phyloP scores from a whole-genome alignment of 2,113 vertebrate species.

The Solea solea region DNA sequence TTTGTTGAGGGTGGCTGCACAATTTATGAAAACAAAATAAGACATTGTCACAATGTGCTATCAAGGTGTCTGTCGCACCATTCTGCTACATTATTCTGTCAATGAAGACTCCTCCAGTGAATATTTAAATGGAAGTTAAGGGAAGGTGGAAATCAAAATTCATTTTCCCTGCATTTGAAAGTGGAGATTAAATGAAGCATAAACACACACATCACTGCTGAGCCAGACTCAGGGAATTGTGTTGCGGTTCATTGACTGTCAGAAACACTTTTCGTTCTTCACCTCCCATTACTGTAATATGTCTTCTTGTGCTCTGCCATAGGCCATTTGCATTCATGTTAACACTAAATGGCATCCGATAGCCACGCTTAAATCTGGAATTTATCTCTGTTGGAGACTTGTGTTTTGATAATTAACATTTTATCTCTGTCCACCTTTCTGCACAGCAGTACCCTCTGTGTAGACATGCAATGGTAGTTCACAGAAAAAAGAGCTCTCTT shows the following conservation, averaged over 20 bases:
- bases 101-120: conserved; percentile 9
- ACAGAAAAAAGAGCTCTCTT: conserved; percentile 36
- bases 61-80: conserved; percentile 8
- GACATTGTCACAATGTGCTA: not conserved
- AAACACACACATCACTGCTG: conserved; percentile 40
- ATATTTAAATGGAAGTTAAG: conserved; percentile 23
- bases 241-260: conserved; percentile 38
- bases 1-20: conserved; percentile 17
- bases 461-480: conserved; percentile 19
- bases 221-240: conserved; percentile 43
- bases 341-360: conserved; percentile 62
- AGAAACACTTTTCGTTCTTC: conserved; percentile 35
- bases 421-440: conserved; percentile 48
- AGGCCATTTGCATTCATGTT: conserved; percentile 35
- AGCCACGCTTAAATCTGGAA: conserved; percentile 37
- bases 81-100: conserved; percentile 24
- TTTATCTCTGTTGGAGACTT: conserved; percentile 36
- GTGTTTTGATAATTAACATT: conserved; percentile 61
- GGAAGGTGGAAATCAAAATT: conserved; percentile 23
- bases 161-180: conserved; percentile 51
- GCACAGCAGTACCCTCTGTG: conserved; percentile 16
- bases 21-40: conserved; percentile 3
- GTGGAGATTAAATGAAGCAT: conserved; percentile 47
- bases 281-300: conserved; percentile 32
- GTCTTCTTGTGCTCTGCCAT: conserved; percentile 10